Evolutionary conservation across 2,797 vertebrate genomes (phyloP).

Genomic region (Schizopygopsis malacanthus): DNA sequence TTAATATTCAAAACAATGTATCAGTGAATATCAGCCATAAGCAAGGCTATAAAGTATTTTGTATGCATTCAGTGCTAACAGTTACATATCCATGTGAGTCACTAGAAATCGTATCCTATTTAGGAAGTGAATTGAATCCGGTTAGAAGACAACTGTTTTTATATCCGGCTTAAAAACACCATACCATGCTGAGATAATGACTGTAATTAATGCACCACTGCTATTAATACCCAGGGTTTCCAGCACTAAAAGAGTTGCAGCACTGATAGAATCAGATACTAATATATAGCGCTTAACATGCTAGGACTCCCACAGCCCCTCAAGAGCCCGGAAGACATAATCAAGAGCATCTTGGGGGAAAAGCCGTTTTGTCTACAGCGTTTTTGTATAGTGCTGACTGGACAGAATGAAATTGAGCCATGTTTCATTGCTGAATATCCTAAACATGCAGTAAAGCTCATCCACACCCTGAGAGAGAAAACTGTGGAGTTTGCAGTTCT

Average conservation of each 20-base stretch:
- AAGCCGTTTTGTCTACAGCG: constrained; percentile 19
- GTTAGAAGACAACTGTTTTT: background rate
- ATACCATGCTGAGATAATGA: constrained; percentile 9
- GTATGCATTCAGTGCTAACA: background rate
- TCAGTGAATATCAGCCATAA: background rate
- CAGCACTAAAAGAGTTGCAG: background rate
- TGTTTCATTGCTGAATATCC: constrained; percentile 21
- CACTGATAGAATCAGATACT: constrained; percentile 10
- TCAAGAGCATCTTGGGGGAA: constrained; percentile 21
- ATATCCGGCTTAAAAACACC: background rate
- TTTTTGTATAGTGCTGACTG: constrained; percentile 51
- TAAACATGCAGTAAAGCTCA: constrained; percentile 49
- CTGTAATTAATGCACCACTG: constrained; percentile 15
- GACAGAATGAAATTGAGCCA: constrained; percentile 21
- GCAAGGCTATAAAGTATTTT: background rate
- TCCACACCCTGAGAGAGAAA: background rate
- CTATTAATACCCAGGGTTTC: constrained; percentile 7
- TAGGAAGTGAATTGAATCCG: background rate
- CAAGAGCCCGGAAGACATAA: constrained; percentile 28
- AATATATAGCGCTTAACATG: constrained; percentile 34
- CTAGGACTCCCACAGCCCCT: constrained; percentile 12
- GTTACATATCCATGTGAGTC: background rate
- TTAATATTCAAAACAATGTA: background rate
- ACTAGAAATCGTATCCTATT: background rate
- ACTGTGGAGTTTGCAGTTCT: background rate